Conservation (phyloP, 1,140 invertebrate genomes). For the Leptestheria dahalacensis region DNA sequence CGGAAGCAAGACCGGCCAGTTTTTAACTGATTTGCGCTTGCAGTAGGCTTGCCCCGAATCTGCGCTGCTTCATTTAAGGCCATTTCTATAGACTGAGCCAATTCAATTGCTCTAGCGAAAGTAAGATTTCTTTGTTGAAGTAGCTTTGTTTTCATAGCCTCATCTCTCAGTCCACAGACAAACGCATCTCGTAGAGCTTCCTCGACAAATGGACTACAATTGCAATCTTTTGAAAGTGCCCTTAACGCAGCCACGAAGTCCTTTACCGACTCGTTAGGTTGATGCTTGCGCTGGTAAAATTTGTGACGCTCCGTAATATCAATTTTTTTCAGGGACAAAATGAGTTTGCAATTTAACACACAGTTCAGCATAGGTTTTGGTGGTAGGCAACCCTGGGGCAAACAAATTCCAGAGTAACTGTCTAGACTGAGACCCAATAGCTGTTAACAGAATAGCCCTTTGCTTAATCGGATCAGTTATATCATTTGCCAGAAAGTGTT, state of each 20-base stretch:
- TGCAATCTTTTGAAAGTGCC: conserved; percentile 1
- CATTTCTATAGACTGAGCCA: neutral
- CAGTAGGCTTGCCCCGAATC: neutral
- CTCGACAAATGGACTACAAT: conserved; percentile 7
- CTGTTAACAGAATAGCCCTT: conserved; percentile 1
- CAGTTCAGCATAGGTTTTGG: neutral
- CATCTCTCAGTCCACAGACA: neutral
- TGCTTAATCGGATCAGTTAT: neutral
- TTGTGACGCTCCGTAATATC: conserved; percentile 16
- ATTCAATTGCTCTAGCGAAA: conserved; percentile 1
- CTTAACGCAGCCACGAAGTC: neutral
- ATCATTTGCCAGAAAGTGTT: conserved; percentile 1
- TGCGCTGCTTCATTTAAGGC: neutral
- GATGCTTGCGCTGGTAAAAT: conserved; percentile 4
- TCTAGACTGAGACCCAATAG: neutral
- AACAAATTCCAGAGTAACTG: conserved; percentile 1
- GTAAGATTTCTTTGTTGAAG: neutral
- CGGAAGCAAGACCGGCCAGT: neutral
- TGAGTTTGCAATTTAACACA: neutral
- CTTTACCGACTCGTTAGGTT: neutral
- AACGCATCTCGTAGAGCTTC: conserved; percentile 8
- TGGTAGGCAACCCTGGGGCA: conserved; percentile 1
- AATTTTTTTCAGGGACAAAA: conserved; percentile 1
- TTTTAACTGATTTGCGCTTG: neutral
- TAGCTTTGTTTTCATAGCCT: neutral